Evolutionary conservation across 2,888 invertebrate genomes (phyloP).

Genomic region (Archaeoteleia sp.): DNA sequence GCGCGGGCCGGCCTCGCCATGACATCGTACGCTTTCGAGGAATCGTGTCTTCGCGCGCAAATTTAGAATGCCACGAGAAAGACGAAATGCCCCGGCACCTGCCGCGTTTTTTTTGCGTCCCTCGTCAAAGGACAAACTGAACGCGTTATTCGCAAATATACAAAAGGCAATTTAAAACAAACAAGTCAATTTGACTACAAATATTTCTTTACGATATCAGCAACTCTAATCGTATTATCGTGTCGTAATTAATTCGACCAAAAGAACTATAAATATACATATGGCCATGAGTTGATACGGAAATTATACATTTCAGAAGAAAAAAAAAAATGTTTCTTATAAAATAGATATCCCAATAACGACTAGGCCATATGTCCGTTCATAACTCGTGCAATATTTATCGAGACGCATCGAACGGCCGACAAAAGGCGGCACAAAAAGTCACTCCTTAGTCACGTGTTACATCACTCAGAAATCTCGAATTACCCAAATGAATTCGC

Average conservation of each 20-base stretch:
- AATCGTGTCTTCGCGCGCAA: conserved; percentile 42
- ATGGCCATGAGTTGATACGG: too few relatives aligned
- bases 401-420: conserved; percentile 42
- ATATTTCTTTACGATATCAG: too few relatives aligned
- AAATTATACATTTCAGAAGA: too few relatives aligned
- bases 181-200: too few relatives aligned
- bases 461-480: conserved; percentile 51
- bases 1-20: conserved; percentile 29
- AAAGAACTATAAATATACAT: too few relatives aligned
- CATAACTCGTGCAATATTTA: conserved; percentile 47
- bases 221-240: too few relatives aligned
- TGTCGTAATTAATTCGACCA: too few relatives aligned
- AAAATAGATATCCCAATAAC: too few relatives aligned
- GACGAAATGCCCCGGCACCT: conserved; percentile 43
- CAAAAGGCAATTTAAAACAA: too few relatives aligned
- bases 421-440: conserved; percentile 42
- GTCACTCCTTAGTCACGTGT: conserved; percentile 45
- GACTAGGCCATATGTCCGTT: conserved; percentile 36
- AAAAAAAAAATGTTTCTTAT: conserved; percentile 40
- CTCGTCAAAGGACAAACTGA: conserved; percentile 9
- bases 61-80: conserved; percentile 55
- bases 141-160: too few relatives aligned
- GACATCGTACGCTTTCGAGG: conserved; percentile 47
- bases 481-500: conserved; percentile 48
- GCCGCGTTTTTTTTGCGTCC: conserved; percentile 31